Evolutionary conservation across 2,797 vertebrate species (phyloP), one percentile per base, ranked within the genome.

Genomic region (Bradypus variegatus): DNA sequence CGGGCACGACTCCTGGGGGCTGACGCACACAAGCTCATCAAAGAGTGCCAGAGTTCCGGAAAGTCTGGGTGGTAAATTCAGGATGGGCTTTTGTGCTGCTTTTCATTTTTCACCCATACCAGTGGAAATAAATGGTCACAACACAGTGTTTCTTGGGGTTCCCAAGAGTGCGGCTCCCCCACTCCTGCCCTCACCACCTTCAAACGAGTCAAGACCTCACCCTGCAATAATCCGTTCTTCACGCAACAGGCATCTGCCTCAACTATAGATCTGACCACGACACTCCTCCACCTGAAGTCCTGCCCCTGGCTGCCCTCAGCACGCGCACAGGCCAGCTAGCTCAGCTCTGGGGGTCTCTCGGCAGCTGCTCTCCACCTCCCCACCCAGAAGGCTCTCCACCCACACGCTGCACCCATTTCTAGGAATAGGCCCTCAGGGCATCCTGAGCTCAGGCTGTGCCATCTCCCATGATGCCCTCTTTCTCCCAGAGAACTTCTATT

Each of bases 171-270:
- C 1, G 45, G 13, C 18, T 3, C 7, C 45, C 10, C 38, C 58
- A 1, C 53, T 6, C 67, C 8, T 2, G 45, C 29, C 31, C 38
- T n/a, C 53, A 29, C 16, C n/a, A 55, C 38, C 38, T 33, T 16
- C 29, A n/a, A 21, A 19, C 50, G 45, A 5, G 3, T 10, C 23
- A 41, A 60, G 48, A 55, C 48, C 5, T 18, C 55, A 21, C n/a
- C 70, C 13, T 25, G 3, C 58, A 70, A 70, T 2, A 21, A 27
- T 1, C 25, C 36, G n/a, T n/a, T 48, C 77, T 60, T 4, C 14
- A n/a, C 0, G 6, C 8, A 36, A 13, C 38, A 0, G 5, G 0
- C 2, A 12, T 19, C 89, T 36, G 29, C 29, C 67, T 16, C 4
- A 11, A 67, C 0, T 36, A 33, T 18, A 36, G 1, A 14, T 5